Evolutionary conservation across 92 coral and sea anemone genomes (phyloP).

Genomic region (Isaurus tuberculatus): DNA sequence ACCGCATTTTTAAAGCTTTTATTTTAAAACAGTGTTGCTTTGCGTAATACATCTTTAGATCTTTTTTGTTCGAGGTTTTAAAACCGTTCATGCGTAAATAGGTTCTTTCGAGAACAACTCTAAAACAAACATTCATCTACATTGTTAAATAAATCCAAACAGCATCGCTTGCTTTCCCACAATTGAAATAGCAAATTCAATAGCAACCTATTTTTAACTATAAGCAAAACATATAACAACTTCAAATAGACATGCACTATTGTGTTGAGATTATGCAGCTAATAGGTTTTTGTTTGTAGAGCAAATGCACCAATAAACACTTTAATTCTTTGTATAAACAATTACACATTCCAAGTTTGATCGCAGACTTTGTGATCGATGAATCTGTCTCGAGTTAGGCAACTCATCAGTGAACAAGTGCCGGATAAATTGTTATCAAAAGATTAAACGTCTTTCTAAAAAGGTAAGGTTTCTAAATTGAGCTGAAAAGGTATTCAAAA

Average conservation of each 20-base stretch:
- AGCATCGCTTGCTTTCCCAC: constrained; percentile 28
- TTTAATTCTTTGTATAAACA: constrained; percentile 26
- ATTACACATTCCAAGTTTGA: constrained; percentile 39
- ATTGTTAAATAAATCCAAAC: constrained; percentile 22
- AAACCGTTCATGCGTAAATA: too few species aligned
- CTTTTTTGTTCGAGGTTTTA: too few species aligned
- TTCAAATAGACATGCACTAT: not conserved
- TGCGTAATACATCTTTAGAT: too few species aligned
- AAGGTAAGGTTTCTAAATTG: constrained; percentile 23
- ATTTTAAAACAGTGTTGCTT: too few species aligned
- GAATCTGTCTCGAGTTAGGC: not conserved
- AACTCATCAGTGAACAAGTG: constrained; percentile 2
- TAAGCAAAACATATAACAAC: not conserved
- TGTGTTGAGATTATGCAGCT: not conserved
- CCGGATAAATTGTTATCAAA: constrained; percentile 28
- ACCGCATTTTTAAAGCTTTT: too few species aligned
- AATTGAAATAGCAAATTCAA: not conserved
- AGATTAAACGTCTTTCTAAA: constrained; percentile 8
- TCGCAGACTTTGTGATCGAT: constrained; percentile 14
- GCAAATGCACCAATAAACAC: constrained; percentile 74
- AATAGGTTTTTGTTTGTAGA: constrained; percentile 67
- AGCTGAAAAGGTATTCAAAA: constrained; percentile 27
- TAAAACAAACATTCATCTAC: not conserved
- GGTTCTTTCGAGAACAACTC: too few species aligned
- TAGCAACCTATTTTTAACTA: constrained; percentile 28